phyloP scores from a whole-genome alignment of 2,888 invertebrate species.

The Caenorhabditis japonica region DNA sequence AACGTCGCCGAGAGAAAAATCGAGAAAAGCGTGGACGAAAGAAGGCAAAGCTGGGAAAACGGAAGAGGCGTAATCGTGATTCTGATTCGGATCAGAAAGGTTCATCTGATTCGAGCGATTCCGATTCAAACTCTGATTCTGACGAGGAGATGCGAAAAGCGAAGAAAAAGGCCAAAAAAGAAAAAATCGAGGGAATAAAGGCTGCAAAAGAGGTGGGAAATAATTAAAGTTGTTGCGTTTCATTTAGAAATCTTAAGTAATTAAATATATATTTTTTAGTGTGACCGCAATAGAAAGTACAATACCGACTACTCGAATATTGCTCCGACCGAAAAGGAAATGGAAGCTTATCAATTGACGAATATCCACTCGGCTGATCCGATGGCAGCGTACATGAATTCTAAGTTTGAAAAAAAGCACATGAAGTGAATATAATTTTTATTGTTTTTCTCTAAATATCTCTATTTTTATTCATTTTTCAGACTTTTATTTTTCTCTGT shows the following conservation, averaged over 20 bases:
- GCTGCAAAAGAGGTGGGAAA: conserved; percentile 62
- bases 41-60: conserved; percentile 69
- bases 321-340: conserved; percentile 87
- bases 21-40: conserved; percentile 68
- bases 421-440: conserved; percentile 20
- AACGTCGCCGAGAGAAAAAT: conserved; percentile 68
- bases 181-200: conserved; percentile 77
- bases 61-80: conserved; percentile 37
- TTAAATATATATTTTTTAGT: conserved; percentile 76
- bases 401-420: conserved; percentile 61
- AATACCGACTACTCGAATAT: conserved; percentile 85
- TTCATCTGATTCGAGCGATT: background rate
- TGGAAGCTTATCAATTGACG: conserved; percentile 55
- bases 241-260: background rate
- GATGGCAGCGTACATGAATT: conserved; percentile 85
- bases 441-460: background rate
- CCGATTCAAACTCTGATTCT: conserved; percentile 37
- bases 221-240: no score
- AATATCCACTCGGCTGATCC: conserved; percentile 85
- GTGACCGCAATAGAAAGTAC: conserved; percentile 90
- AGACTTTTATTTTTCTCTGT: conserved; percentile 1
- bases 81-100: conserved; percentile 22
- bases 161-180: conserved; percentile 60
- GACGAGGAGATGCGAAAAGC: conserved; percentile 64
- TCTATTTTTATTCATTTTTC: background rate